Evolutionary conservation across 2,113 vertebrate genomes (phyloP).

Genomic region (Himantopus leucocephalus): DNA sequence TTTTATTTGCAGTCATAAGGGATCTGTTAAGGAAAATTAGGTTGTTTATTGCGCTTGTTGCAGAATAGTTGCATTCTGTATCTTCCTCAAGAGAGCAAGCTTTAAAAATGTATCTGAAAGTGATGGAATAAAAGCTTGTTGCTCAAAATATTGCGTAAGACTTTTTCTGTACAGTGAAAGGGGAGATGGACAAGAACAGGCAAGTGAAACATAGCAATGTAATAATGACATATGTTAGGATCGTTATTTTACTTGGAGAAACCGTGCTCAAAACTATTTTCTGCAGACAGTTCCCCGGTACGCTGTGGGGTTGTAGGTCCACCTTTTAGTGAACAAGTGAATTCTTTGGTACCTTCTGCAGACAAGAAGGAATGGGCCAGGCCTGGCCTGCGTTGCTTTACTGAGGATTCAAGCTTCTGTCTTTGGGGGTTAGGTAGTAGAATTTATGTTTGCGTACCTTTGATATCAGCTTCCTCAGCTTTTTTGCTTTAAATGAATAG

Average conservation of each 20-base stretch:
- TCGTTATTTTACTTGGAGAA: not conserved
- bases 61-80: not conserved
- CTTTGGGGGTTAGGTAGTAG: not conserved
- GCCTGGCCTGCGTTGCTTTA: not conserved
- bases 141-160: not conserved
- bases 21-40: not conserved
- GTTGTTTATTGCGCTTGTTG: not conserved
- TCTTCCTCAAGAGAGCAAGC: not conserved
- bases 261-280: not conserved
- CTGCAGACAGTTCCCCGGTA: not conserved
- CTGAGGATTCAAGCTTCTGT: not conserved
- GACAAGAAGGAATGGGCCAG: not conserved
- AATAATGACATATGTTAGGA: not conserved
- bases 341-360: not conserved
- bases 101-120: not conserved
- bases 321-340: not conserved
- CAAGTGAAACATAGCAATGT: not conserved
- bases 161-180: not conserved
- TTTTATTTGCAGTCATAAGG: not conserved
- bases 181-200: not conserved
- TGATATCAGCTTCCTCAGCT: not conserved
- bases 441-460: not conserved
- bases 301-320: not conserved
- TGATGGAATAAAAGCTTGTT: not conserved
- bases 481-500: not conserved